phyloP scores from a whole-genome alignment of 2,888 invertebrate genomes.

The Podabrus alpinus region DNA sequence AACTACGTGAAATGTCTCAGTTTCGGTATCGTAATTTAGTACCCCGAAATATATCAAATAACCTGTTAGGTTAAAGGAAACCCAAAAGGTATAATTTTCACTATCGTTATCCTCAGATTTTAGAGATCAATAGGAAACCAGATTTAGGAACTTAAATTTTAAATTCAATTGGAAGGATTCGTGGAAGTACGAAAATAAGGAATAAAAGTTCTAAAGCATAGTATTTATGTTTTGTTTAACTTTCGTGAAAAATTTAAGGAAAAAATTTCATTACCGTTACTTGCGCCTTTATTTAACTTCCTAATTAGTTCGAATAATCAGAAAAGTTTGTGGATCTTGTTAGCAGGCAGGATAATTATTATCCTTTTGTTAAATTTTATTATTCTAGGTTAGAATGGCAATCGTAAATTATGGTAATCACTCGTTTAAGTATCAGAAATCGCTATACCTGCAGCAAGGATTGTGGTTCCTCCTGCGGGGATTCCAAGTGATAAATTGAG shows the following conservation, averaged over 20 bases:
- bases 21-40: background rate
- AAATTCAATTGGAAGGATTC: background rate
- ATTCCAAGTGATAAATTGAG: constrained; percentile 66
- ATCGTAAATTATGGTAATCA: constrained; percentile 1
- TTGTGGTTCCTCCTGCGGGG: constrained; percentile 63
- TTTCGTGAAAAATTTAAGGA: background rate
- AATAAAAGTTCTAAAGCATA: background rate
- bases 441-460: constrained; percentile 62
- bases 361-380: background rate
- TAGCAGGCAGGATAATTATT: background rate
- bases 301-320: background rate
- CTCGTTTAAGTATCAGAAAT: background rate
- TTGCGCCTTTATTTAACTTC: background rate
- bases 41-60: background rate
- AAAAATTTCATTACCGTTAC: background rate
- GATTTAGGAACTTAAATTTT: background rate
- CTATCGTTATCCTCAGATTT: background rate
- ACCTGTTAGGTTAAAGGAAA: background rate
- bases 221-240: background rate
- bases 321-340: background rate
- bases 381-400: background rate
- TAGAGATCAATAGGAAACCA: background rate
- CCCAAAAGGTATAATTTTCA: background rate
- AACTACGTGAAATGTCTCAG: background rate
- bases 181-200: background rate